These are phyloP conservation scores for Zapornia atra DNA, from an alignment of 2,113 vertebrate species.

Conservation along the genomic window DNA sequence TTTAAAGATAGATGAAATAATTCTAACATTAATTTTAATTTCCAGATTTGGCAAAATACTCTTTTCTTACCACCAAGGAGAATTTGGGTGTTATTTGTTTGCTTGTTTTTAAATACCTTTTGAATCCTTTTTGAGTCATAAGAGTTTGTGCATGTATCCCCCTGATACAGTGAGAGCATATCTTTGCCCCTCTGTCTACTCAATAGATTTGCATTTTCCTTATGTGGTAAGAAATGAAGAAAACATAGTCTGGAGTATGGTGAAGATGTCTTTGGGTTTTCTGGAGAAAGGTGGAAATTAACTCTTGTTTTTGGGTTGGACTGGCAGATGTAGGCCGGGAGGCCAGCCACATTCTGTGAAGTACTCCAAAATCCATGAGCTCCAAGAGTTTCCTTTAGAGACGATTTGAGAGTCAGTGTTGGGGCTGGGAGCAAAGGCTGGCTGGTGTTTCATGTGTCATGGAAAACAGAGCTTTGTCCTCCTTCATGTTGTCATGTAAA, in stretches of 20 bases:
- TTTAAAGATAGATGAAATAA: neutral
- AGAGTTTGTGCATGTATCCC: neutral
- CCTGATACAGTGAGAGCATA: neutral
- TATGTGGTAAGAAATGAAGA: neutral
- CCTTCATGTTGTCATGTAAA: neutral
- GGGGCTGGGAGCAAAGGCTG: neutral
- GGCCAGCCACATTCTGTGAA: neutral
- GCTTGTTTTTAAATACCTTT: neutral
- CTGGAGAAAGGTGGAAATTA: neutral
- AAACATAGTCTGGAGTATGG: neutral
- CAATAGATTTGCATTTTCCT: neutral
- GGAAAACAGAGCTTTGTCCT: neutral
- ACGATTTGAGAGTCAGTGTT: neutral
- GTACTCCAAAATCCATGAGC: neutral
- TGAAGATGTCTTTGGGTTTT: neutral
- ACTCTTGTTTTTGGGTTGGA: neutral
- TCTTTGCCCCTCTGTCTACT: neutral
- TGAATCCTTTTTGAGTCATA: neutral
- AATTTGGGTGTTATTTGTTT: neutral
- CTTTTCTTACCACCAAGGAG: neutral
- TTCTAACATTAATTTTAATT: neutral
- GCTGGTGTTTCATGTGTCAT: neutral
- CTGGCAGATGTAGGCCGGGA: neutral
- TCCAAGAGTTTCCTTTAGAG: neutral
- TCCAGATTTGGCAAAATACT: neutral